phyloP scores from a whole-genome alignment of 2,888 invertebrate genomes.

The Steromphala cineraria region DNA sequence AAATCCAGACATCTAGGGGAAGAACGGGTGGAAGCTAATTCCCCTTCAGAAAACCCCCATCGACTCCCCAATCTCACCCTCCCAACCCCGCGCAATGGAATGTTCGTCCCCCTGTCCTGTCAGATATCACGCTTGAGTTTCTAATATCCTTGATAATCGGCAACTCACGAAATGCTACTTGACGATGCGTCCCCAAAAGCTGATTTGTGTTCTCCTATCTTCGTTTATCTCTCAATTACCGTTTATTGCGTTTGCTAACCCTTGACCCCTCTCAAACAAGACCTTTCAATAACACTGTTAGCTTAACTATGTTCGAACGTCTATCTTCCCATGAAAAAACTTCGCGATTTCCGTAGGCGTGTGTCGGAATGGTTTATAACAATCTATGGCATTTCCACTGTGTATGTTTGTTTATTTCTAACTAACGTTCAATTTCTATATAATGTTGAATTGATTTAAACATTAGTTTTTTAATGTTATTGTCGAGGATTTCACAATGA shows the following conservation, averaged over 20 bases:
- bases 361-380: background rate
- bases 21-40: background rate
- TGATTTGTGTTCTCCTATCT: background rate
- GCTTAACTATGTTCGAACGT: background rate
- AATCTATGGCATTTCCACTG: too few species aligned
- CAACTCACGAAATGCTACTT: background rate
- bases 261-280: background rate
- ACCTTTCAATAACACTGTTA: background rate
- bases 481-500: too few species aligned
- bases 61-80: background rate
- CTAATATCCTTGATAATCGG: background rate
- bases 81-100: background rate
- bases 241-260: background rate
- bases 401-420: too few species aligned
- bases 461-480: too few species aligned
- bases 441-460: too few species aligned
- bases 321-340: background rate
- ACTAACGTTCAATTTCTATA: too few species aligned
- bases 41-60: background rate
- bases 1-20: background rate
- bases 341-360: background rate
- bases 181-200: background rate
- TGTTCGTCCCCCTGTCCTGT: background rate
- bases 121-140: background rate
- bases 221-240: slow-evolving; percentile 6